phyloP scores from a whole-genome alignment of 2,113 vertebrate genomes.

The Ursus arctos region DNA sequence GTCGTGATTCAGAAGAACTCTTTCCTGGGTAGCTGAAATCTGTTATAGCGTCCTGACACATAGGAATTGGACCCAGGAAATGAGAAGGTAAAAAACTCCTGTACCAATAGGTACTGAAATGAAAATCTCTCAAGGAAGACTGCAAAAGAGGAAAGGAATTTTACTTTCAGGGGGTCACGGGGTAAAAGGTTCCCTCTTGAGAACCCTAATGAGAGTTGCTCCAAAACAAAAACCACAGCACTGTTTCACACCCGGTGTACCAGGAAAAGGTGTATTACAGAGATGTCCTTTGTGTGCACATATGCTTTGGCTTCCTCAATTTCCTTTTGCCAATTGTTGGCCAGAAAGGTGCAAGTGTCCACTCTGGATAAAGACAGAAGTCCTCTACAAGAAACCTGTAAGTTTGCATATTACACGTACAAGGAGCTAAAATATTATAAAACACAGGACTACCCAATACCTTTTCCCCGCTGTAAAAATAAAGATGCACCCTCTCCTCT shows the following conservation, averaged over 20 bases:
- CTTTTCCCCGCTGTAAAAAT: not conserved
- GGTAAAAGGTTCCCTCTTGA: not conserved
- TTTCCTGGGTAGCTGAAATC: constrained; percentile 7
- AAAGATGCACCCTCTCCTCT: not conserved
- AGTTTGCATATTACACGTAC: not conserved
- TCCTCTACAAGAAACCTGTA: not conserved
- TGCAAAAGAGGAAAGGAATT: not conserved
- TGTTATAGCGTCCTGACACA: not conserved
- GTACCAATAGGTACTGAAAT: not conserved
- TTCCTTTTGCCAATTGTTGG: constrained; percentile 42
- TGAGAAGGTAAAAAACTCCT: not conserved
- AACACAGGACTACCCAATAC: not conserved
- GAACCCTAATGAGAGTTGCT: not conserved
- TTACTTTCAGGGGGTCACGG: not conserved
- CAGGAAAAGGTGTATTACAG: constrained; percentile 51
- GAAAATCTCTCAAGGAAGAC: not conserved
- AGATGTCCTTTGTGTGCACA: constrained; percentile 44
- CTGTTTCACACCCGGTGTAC: not conserved
- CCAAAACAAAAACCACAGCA: constrained; percentile 56
- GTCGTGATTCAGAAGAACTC: not conserved
- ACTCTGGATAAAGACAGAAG: not conserved
- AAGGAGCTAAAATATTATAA: not conserved
- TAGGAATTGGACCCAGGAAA: not conserved
- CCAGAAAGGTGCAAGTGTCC: constrained; percentile 44
- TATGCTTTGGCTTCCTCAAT: constrained; percentile 27